Base-by-base conservation (phyloP, 2,797 vertebrate genomes). In the Triplophysa yarkandensis region DNA sequence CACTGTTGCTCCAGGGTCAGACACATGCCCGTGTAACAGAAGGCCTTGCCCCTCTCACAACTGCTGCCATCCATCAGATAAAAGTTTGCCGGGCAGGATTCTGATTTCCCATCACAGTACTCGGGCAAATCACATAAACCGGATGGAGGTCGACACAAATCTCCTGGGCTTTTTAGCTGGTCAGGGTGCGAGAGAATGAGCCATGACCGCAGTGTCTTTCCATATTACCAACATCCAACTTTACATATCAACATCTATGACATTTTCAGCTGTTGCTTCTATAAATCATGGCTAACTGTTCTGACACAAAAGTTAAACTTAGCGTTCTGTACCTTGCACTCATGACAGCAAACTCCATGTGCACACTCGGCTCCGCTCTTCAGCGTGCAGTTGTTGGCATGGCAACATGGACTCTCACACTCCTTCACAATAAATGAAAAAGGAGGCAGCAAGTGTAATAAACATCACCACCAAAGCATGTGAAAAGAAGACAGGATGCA, bases 11-110 rank as follows among this genome's bases (percentile, higher is more conserved):
- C 86, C 78, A 98, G 93, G 0, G 93, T 98, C 80, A 97, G 92
- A 80, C 98, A 99, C 95, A 97, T 99, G 89, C 98, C 98, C 0
- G 94, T 98, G 92, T 99, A 99, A 87, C 98, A 99, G 84, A 95
- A 98, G 3, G 96, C 97, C 65, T 43, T 86, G 6, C 94, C 93
- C 0, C 78, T 80, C 0, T 91, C 92, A 0, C 97, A 99, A 1
- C 89, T 80, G 1, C 92, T 87, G 3, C 98, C 97, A 0, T 99
- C 95, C 16, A 96, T 86, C 81, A 95, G 86, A 84, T 96, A 98
- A 63, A 95, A 96, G 86, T 99, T 98, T 77, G 92, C 90, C 7
- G 98, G 98, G 77, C 98, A 99, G 46, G 92, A 93, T 0, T 97
- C 93, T 0, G 93, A 92, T 81, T 90, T 87, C 30, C 98, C 98